Percentiles rank a stretch among this genome's conserved stretches.
Evolutionary conservation across 2,888 invertebrate species (phyloP).

Genomic region (Erebia epiphron): DNA sequence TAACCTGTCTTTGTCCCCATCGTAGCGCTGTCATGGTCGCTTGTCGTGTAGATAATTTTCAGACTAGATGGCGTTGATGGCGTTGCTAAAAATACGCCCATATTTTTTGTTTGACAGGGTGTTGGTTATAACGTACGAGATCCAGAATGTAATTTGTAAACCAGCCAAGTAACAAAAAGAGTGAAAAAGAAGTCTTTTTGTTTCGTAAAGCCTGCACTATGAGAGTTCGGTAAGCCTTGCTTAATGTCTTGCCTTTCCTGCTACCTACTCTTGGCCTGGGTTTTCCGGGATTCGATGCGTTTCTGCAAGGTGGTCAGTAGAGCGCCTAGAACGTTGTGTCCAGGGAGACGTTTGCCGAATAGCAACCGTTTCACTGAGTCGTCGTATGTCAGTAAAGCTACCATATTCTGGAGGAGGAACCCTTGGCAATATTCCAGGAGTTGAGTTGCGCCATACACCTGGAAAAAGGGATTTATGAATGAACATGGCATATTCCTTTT

Average conservation of each 20-base stretch:
- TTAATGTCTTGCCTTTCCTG: conserved; percentile 37
- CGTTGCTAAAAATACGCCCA: too few relatives aligned
- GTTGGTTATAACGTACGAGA: too few relatives aligned
- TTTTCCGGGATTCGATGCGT: conserved; percentile 87
- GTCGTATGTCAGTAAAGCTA: conserved; percentile 95
- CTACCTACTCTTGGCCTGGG: conserved; percentile 71
- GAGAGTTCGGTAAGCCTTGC: not conserved
- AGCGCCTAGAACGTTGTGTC: conserved; percentile 94
- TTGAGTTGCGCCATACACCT: conserved; percentile 94
- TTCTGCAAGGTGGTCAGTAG: conserved; percentile 91
- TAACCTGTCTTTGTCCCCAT: too few relatives aligned
- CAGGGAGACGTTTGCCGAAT: conserved; percentile 94
- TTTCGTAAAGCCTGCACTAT: too few relatives aligned
- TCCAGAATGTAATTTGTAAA: too few relatives aligned
- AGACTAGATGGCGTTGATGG: too few relatives aligned
- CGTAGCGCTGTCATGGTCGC: too few relatives aligned
- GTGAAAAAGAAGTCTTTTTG: too few relatives aligned
- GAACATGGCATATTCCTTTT: too few relatives aligned
- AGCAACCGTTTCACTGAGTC: conserved; percentile 94
- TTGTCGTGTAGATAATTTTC: too few relatives aligned
- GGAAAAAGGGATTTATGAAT: conserved; percentile 39
- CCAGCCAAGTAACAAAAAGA: too few relatives aligned
- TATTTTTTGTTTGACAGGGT: too few relatives aligned
- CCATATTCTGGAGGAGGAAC: conserved; percentile 95
- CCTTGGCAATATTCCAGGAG: conserved; percentile 95